Evolutionary conservation across 2,797 vertebrate genomes (phyloP).

Genomic region (Coendou prehensilis): DNA sequence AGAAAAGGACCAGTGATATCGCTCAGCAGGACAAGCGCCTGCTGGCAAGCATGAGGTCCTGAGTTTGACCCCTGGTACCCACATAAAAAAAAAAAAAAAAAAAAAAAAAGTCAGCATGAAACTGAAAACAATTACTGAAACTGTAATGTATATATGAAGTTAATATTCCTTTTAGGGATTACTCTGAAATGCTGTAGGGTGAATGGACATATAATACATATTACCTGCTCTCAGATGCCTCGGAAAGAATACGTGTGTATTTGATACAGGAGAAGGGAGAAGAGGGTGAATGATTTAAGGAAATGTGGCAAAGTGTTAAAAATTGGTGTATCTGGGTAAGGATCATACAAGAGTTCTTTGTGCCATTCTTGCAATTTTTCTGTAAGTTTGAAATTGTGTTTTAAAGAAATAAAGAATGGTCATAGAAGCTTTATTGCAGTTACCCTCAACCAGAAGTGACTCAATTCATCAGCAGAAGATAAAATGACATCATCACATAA

Average conservation of each 20-base stretch:
- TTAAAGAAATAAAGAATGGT: neutral
- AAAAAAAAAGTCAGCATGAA: neutral
- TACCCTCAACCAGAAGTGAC: neutral
- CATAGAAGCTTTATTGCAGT: neutral
- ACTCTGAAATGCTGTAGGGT: neutral
- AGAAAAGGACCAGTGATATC: no score
- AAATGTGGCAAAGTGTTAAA: neutral
- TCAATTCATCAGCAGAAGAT: neutral
- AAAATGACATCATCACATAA: neutral
- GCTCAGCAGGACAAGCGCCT: no score
- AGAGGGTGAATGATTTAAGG: neutral
- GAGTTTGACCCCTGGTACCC: no score
- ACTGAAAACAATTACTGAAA: neutral
- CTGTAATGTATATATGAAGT: neutral
- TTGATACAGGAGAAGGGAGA: neutral
- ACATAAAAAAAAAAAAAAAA: no score
- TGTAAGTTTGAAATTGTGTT: neutral
- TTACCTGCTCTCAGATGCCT: neutral
- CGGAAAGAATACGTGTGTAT: neutral
- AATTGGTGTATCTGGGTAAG: neutral
- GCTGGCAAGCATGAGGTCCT: no score
- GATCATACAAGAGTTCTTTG: neutral
- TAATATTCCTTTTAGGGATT: neutral
- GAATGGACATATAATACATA: no score
- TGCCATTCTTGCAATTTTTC: neutral